Conservation (phyloP, 2,113 vertebrate genomes). For the Acinonyx jubatus region DNA sequence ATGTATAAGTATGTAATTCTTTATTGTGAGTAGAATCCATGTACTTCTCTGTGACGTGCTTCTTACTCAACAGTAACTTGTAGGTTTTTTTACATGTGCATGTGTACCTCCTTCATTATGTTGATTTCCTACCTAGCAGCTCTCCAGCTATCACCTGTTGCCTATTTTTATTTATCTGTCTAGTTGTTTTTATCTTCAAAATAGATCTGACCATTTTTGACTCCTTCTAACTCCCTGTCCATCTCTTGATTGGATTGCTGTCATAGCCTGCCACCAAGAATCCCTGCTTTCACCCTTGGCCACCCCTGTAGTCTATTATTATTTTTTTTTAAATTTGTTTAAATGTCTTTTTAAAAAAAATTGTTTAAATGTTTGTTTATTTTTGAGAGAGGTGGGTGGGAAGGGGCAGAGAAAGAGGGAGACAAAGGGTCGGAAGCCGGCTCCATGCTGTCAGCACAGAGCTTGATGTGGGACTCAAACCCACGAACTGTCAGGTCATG, state of each 20-base stretch:
- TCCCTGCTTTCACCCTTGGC: background rate
- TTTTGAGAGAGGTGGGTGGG: no score
- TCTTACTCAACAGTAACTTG: background rate
- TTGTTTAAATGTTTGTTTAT: no score
- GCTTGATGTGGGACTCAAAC: no score
- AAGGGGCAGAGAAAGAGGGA: no score
- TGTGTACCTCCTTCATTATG: background rate
- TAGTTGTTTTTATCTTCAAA: background rate
- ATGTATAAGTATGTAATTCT: background rate
- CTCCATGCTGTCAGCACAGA: no score
- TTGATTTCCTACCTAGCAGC: background rate
- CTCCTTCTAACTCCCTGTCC: background rate
- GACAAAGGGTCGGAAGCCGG: no score
- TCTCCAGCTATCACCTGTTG: background rate
- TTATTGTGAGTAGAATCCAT: background rate
- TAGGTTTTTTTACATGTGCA: background rate
- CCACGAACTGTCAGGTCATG: no score
- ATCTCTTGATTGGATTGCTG: background rate
- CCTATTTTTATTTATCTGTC: background rate
- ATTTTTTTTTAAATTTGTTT: no score
- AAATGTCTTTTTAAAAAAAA: no score
- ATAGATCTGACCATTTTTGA: background rate
- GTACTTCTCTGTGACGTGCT: background rate
- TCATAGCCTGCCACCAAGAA: background rate
- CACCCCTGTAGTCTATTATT: background rate